These are phyloP conservation scores for Xiphophorus birchmanni DNA, from an alignment of 2,797 vertebrate species.

Conservation along the genomic window DNA sequence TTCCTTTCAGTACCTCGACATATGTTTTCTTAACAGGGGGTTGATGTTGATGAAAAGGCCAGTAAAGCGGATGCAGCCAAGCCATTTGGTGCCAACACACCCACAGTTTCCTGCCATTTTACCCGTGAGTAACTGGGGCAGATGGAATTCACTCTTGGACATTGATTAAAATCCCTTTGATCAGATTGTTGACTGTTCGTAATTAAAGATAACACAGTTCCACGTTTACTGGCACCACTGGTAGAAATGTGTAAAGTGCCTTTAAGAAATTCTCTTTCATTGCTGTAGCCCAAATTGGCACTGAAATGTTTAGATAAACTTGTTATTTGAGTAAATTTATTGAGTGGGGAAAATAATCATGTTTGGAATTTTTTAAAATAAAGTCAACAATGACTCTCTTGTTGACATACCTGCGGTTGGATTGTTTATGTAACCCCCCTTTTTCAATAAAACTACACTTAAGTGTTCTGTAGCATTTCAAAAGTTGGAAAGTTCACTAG, in stretches of 20 bases:
- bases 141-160: slow-evolving; percentile 46
- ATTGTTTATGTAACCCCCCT: not conserved
- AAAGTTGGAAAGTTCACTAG: not conserved
- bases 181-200: slow-evolving; percentile 22
- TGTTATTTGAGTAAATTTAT: not conserved
- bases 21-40: slow-evolving; percentile 80
- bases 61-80: slow-evolving; percentile 83
- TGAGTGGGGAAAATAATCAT: not conserved
- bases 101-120: slow-evolving; percentile 93
- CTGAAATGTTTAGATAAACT: not conserved
- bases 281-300: not conserved
- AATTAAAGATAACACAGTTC: slow-evolving; percentile 31
- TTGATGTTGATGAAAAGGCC: slow-evolving; percentile 88
- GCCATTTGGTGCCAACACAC: slow-evolving; percentile 93
- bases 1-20: slow-evolving; percentile 3
- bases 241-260: not conserved
- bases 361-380: not conserved
- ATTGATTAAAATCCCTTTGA: slow-evolving; percentile 48
- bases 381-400: not conserved
- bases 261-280: not conserved
- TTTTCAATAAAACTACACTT: not conserved
- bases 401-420: not conserved
- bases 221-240: not conserved
- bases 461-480: not conserved
- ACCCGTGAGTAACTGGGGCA: slow-evolving; percentile 82